Base-by-base conservation (phyloP, 1,140 invertebrate species). In the Drosophila paulistorum region DNA sequence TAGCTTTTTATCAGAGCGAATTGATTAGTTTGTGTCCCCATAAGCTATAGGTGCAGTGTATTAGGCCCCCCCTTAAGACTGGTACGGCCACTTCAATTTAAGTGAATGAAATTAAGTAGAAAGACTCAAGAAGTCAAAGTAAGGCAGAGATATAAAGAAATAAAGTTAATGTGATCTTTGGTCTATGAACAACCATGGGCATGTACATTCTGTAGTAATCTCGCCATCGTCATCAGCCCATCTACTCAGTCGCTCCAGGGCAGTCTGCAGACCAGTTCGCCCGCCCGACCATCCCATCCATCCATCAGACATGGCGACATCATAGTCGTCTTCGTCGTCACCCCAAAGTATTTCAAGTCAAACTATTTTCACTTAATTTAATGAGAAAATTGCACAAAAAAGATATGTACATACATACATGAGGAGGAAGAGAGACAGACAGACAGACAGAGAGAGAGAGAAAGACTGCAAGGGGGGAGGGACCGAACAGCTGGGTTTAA, bases 361-460 rank as follows among this genome's bases (percentile, higher is more conserved):
- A 86, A 86, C 82, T 86, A 87, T 86, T 86, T 86, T 83, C 83
- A 79, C 81, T 86, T 86, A 86, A 86, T 86, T 86, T 87, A 86
- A 86, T 86, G 72, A 87, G 72, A 87, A 74, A 79, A 86, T 87
- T 86, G 77, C 83, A 74, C 77, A 62, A 67, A 42, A 23, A 23
- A 23, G 9, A 51, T 10, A 51, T 3, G 20, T 10, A 51, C 10
- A 51, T 23, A 57, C 17, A 17, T 17, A 17, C 35, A 63, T 3
- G n/a, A 6, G 54, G 39, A 45, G 14, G 11, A 13, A 26, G 30
- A 39, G 26, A 61, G 45, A 62, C 41, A 77, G 61, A 55, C 41
- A 77, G 61, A 55, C 69, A 77, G 68, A 73, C 51, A 26, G 72
- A 58, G 59, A 61, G 61, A 77, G 68, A 73, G 55, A 26, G 72